Conservation (phyloP, 2,797 vertebrate genomes). For the Epinephelus awoara region DNA sequence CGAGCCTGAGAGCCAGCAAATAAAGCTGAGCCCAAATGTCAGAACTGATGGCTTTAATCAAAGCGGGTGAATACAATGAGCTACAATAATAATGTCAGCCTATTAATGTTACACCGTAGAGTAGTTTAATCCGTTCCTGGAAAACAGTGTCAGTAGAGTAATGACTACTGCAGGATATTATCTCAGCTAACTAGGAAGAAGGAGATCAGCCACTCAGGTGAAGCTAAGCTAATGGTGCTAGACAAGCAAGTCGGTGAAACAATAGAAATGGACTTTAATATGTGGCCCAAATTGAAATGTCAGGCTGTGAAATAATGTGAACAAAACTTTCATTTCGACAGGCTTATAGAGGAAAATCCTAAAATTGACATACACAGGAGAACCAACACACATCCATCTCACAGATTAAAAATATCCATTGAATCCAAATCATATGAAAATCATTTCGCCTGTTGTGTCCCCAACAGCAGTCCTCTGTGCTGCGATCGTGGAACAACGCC, state of each 20-base stretch:
- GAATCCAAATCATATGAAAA: slow-evolving; percentile 33
- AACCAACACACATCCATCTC: neutral
- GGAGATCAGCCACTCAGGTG: neutral
- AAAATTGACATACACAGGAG: neutral
- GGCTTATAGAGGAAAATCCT: neutral
- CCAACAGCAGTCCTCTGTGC: neutral
- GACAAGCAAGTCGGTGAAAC: neutral
- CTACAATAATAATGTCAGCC: slow-evolving; percentile 23
- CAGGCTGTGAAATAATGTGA: neutral
- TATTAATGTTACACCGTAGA: slow-evolving; percentile 11
- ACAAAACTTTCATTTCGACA: neutral
- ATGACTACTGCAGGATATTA: slow-evolving; percentile 1
- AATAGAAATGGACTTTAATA: neutral
- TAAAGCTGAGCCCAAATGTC: slow-evolving; percentile 64
- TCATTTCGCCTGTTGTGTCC: neutral
- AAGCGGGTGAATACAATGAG: slow-evolving; percentile 39
- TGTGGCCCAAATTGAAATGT: neutral
- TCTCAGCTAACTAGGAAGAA: slow-evolving; percentile 5
- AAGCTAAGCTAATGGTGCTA: neutral
- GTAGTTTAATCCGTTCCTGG: neutral
- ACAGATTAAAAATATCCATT: slow-evolving; percentile 14
- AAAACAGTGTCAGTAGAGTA: slow-evolving; percentile 10
- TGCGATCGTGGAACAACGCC: neutral
- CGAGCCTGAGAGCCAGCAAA: slow-evolving; percentile 10
- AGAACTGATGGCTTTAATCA: slow-evolving; percentile 45